Conservation (phyloP, 1,140 invertebrate species). For the Drosophila prosaltans region DNA sequence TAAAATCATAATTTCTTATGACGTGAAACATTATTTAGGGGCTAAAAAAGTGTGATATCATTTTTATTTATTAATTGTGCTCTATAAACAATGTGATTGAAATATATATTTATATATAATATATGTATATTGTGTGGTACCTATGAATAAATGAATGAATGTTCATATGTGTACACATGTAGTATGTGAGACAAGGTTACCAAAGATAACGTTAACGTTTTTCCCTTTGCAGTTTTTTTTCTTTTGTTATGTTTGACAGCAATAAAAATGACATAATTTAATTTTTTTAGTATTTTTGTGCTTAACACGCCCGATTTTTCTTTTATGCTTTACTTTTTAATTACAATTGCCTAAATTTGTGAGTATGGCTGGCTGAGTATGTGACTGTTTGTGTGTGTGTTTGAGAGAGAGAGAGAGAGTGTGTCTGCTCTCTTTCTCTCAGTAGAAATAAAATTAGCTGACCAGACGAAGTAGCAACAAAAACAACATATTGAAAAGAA, state of each 20-base stretch:
- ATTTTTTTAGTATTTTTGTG: conserved; percentile 13
- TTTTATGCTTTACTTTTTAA: background rate
- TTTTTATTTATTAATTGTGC: conserved; percentile 51
- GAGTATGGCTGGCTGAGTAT: background rate
- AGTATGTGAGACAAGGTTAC: background rate
- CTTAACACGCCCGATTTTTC: conserved; percentile 20
- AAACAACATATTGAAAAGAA: conserved; percentile 20
- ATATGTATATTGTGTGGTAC: background rate
- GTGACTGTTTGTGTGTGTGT: background rate
- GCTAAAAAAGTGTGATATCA: conserved; percentile 38
- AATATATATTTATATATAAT: background rate
- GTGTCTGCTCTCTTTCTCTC: background rate
- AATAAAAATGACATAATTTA: conserved; percentile 36
- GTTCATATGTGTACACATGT: background rate
- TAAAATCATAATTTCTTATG: conserved; percentile 15
- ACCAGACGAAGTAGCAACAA: background rate
- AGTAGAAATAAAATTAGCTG: conserved; percentile 8
- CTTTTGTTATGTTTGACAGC: background rate
- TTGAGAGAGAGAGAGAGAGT: background rate
- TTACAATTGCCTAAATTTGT: conserved; percentile 6
- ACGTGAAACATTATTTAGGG: conserved; percentile 25
- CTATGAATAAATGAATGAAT: background rate
- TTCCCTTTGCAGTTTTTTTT: conserved; percentile 16
- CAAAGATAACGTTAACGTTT: background rate
- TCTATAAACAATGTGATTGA: conserved; percentile 34